phyloP scores from a whole-genome alignment of 2,888 invertebrate genomes.

The Metallyticus violacea region DNA sequence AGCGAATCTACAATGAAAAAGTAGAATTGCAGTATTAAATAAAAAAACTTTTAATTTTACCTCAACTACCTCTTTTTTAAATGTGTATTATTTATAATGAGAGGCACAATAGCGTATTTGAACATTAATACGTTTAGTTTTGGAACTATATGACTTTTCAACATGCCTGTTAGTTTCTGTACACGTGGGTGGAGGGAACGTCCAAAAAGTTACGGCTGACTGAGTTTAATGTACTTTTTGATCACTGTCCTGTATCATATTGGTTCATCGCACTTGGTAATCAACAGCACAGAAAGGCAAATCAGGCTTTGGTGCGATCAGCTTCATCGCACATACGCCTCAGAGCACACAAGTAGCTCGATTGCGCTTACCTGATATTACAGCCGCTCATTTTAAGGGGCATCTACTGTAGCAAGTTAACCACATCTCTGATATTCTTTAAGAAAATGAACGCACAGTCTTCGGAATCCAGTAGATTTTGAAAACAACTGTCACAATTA shows the following conservation, averaged over 20 bases:
- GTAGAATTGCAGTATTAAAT: no score
- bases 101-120: no score
- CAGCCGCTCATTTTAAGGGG: not conserved
- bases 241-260: not conserved
- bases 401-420: no score
- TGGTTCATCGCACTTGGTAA: not conserved
- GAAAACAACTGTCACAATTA: no score
- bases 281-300: not conserved
- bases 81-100: no score
- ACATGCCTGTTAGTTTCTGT: not conserved
- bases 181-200: not conserved
- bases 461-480: no score
- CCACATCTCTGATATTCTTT: no score
- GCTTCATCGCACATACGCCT: not conserved
- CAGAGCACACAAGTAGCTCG: not conserved
- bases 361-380: not conserved
- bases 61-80: no score
- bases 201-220: not conserved
- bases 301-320: not conserved
- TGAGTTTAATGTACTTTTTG: not conserved
- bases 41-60: no score
- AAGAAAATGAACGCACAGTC: no score
- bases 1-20: no score
- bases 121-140: not conserved
- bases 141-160: not conserved